Percentiles rank a stretch among this genome's conserved stretches.
These are phyloP conservation scores for Thymelicus sylvestris DNA, from an alignment of 2,888 invertebrate species.

Conservation along the genomic window DNA sequence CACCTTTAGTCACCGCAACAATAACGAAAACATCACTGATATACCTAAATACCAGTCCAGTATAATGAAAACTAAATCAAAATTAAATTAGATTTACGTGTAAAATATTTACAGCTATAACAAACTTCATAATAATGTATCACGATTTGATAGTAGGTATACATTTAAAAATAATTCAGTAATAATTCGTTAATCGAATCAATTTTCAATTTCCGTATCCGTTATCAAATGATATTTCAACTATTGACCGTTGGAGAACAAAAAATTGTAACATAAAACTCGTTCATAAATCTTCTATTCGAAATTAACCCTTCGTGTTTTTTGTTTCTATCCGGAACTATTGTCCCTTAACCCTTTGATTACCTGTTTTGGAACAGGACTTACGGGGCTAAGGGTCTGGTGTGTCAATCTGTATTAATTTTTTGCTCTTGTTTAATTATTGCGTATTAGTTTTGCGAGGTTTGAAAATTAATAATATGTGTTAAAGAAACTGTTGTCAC, in stretches of 20 bases:
- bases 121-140: neutral
- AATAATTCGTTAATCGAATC: neutral
- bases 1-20: too few relatives aligned
- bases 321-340: conserved; percentile 61
- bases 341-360: conserved; percentile 75
- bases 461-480: neutral
- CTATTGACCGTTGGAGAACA: conserved; percentile 59
- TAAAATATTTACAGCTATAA: neutral
- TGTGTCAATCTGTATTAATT: conserved; percentile 68
- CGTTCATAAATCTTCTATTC: conserved; percentile 60
- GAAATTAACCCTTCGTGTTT: conserved; percentile 66
- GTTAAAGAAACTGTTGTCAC: too few relatives aligned
- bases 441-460: conserved; percentile 40
- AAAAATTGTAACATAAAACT: conserved; percentile 59
- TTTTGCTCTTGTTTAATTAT: conserved; percentile 62
- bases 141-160: neutral
- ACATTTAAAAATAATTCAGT: neutral
- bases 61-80: too few relatives aligned
- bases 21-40: too few relatives aligned
- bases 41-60: too few relatives aligned
- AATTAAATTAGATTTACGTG: neutral
- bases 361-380: conserved; percentile 66
- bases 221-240: conserved; percentile 49
- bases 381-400: conserved; percentile 65
- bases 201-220: conserved; percentile 51